A percentile compares a stretch with the other conserved stretches of the same genome.
phyloP scores from a whole-genome alignment of 1,140 invertebrate species.

The Phthorimaea operculella region DNA sequence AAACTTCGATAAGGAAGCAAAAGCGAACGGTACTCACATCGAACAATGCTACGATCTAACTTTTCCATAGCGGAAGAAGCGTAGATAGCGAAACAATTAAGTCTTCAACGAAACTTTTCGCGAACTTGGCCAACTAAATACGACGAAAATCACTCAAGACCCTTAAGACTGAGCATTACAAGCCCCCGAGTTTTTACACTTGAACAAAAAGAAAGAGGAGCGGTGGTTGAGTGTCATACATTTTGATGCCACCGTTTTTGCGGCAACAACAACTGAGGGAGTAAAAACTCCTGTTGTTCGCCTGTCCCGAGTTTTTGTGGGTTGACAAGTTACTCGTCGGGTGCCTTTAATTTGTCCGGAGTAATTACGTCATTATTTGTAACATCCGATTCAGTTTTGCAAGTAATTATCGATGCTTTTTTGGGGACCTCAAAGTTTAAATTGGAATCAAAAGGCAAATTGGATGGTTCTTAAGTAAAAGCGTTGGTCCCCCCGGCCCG shows the following conservation, averaged over 20 bases:
- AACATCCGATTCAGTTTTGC: constrained; percentile 3
- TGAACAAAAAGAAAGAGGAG: constrained; percentile 30
- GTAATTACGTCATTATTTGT: constrained; percentile 55
- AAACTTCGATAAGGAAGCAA: background rate
- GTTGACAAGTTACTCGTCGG: constrained; percentile 47
- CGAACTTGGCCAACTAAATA: constrained; percentile 40
- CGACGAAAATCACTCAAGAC: constrained; percentile 50
- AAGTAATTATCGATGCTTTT: constrained; percentile 2
- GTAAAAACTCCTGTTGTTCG: constrained; percentile 42
- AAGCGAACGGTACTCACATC: background rate
- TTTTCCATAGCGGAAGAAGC: constrained; percentile 17
- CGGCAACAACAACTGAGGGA: constrained; percentile 29
- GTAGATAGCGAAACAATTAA: constrained; percentile 46
- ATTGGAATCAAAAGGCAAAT: constrained; percentile 19
- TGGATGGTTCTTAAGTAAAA: constrained; percentile 24
- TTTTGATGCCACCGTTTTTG: constrained; percentile 50
- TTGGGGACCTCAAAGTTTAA: background rate
- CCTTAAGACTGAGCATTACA: constrained; percentile 32
- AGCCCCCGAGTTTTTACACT: constrained; percentile 30
- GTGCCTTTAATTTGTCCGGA: constrained; percentile 38
- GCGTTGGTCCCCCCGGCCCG: constrained; percentile 19
- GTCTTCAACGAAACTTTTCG: constrained; percentile 29
- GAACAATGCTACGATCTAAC: constrained; percentile 5
- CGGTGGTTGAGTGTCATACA: constrained; percentile 40
- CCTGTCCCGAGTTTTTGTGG: constrained; percentile 42